These are phyloP conservation scores for Clarias gariepinus DNA, from an alignment of 2,113 vertebrate genomes.

Conservation along the genomic window DNA sequence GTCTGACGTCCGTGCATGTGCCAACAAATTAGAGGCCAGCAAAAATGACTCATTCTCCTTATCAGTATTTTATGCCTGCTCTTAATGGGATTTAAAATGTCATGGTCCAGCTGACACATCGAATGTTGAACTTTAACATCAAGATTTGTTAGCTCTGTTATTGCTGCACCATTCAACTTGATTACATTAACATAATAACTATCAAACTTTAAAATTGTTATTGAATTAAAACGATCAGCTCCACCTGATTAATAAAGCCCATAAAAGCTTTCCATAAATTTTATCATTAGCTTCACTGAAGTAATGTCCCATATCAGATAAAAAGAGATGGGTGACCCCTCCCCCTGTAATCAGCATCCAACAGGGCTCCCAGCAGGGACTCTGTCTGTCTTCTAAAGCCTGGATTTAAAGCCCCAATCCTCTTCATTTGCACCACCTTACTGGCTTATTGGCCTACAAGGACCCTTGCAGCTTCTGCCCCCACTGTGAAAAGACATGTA, in stretches of 20 bases:
- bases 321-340: constrained; percentile 48
- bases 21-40: not conserved
- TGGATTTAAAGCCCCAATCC: constrained; percentile 49
- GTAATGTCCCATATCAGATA: constrained; percentile 20
- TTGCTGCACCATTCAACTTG: not conserved
- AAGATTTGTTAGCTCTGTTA: not conserved
- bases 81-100: not conserved
- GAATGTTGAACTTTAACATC: not conserved
- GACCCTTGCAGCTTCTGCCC: not conserved
- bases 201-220: not conserved
- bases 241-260: not conserved
- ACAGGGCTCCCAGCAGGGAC: constrained; percentile 67
- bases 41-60: not conserved
- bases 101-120: no score
- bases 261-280: not conserved
- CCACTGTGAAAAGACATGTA: not conserved
- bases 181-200: not conserved
- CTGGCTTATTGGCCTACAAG: not conserved
- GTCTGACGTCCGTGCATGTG: constrained; percentile 14
- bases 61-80: constrained; percentile 6
- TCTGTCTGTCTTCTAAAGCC: constrained; percentile 7
- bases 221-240: not conserved
- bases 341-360: constrained; percentile 56
- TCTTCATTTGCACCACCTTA: constrained; percentile 52
- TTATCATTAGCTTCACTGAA: not conserved